Conservation (phyloP, 2,797 vertebrate genomes). For the Sphenodon punctatus region DNA sequence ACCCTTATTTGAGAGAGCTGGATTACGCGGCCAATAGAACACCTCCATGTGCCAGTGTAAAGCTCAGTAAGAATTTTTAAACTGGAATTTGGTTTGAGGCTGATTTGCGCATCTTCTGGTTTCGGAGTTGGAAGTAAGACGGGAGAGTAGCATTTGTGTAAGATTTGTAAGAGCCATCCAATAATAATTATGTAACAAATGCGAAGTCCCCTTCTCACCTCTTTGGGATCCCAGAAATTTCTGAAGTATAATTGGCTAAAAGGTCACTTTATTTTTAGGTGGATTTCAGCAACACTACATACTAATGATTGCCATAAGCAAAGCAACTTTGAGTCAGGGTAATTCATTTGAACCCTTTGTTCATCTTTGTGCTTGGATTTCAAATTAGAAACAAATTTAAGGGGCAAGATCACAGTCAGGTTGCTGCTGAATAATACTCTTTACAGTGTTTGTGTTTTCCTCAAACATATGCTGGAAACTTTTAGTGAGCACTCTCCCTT, state of each 20-base stretch:
- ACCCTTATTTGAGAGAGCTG: background rate
- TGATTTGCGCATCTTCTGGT: conserved; percentile 27
- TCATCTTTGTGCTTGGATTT: conserved; percentile 3
- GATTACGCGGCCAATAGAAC: conserved; percentile 24
- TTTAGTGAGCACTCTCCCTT: background rate
- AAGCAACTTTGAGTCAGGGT: conserved; percentile 57
- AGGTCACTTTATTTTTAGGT: conserved; percentile 34
- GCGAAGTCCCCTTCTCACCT: background rate
- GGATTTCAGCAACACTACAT: conserved; percentile 50
- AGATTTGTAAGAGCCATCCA: background rate
- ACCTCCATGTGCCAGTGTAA: background rate
- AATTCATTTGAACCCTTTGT: conserved; percentile 60
- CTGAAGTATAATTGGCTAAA: conserved; percentile 31
- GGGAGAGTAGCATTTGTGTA: background rate
- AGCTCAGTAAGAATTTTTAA: conserved; percentile 4
- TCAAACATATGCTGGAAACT: background rate
- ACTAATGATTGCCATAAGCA: conserved; percentile 55
- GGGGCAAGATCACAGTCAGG: background rate
- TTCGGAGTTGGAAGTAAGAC: conserved; percentile 9
- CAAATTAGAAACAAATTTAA: background rate
- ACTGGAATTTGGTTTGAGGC: conserved; percentile 3
- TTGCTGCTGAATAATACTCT: background rate
- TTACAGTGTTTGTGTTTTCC: background rate
- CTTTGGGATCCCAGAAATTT: background rate
- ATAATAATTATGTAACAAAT: background rate